Conservation (phyloP, 2,797 vertebrate species). For the Kryptolebias ocellatus region DNA sequence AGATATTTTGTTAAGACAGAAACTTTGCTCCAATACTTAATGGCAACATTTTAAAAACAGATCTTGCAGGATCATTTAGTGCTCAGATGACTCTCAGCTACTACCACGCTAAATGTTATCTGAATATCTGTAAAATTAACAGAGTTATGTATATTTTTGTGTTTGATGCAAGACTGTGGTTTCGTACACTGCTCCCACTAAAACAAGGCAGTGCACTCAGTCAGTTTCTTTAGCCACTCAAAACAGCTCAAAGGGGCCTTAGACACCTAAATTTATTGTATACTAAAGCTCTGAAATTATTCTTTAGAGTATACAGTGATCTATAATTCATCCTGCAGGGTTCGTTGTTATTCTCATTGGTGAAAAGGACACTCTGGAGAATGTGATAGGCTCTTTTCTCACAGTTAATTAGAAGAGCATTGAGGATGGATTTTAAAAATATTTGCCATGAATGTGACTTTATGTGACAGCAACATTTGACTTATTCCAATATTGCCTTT, state of each 20-base stretch:
- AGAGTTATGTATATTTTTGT: too few relatives aligned
- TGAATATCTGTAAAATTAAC: too few relatives aligned
- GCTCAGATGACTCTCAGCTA: too few relatives aligned
- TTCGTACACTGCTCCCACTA: slow-evolving; percentile 31
- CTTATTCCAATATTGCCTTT: slow-evolving; percentile 20
- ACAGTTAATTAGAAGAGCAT: slow-evolving; percentile 68
- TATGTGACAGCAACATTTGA: slow-evolving; percentile 53
- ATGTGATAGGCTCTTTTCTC: slow-evolving; percentile 53
- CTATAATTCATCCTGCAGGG: slow-evolving; percentile 72
- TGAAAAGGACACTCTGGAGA: slow-evolving; percentile 60
- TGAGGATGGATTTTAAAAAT: slow-evolving; percentile 27
- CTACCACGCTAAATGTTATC: too few relatives aligned
- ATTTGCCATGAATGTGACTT: slow-evolving; percentile 59
- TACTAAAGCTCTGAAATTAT: slow-evolving; percentile 60
- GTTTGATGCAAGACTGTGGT: neutral
- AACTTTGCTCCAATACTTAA: too few relatives aligned
- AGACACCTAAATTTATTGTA: slow-evolving; percentile 43
- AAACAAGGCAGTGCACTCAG: slow-evolving; percentile 40
- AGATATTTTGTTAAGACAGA: too few relatives aligned
- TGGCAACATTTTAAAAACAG: too few relatives aligned
- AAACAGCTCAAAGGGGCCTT: slow-evolving; percentile 58
- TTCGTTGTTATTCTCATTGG: slow-evolving; percentile 77
- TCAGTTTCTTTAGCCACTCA: slow-evolving; percentile 55
- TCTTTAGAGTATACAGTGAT: slow-evolving; percentile 57
- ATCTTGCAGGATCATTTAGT: too few relatives aligned